Evolutionary conservation across 2,797 vertebrate genomes (phyloP), one percentile per base, ranked within the genome.

Genomic region (Poecilia gillii): DNA sequence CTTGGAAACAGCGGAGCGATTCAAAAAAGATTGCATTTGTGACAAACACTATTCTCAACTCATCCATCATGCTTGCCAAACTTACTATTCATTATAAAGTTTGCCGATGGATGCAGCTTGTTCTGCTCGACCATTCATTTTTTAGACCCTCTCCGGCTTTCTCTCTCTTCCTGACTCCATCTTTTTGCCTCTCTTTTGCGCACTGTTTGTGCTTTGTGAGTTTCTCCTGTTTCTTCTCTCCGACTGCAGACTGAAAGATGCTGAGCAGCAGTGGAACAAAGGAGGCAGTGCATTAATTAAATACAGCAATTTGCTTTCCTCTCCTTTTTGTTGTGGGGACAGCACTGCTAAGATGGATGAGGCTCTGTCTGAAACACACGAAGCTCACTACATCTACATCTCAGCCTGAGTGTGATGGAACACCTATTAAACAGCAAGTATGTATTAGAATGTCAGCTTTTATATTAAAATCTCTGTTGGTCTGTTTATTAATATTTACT

Each of bases 281-380:
- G 85, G 91, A 93, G 91, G 91, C 93, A 92, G 91, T 92, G 91
- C 94, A 95, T 96, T 96, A 96, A 96, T 96, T 96, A 96, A 95
- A 96, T 88, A 89, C 93, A 93, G 94, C 95, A 95, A 95, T 96
- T 95, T 96, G 92, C 96, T 94, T 94, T 93, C 93, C 94, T 94
- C 85, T 95, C 89, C 87, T 89, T 94, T 95, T 94, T 93, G 93
- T 93, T 94, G 93, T 84, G 75, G 85, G 90, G 92, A 93, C 90
- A 91, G 91, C 33, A 23, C 85, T 59, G 71, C 88, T 84, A 94
- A 96, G 96, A 96, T 96, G 96, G 95, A 96, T 96, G 95, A 94
- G 90, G 84, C 87, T 79, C 85, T 89, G 90, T 89, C 90, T 89
- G 89, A 94, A 91, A 91, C 87, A 90, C 87, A 88, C 91, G 92